Conservation (phyloP, 2,113 vertebrate species). For the Spilogale gracilis region DNA sequence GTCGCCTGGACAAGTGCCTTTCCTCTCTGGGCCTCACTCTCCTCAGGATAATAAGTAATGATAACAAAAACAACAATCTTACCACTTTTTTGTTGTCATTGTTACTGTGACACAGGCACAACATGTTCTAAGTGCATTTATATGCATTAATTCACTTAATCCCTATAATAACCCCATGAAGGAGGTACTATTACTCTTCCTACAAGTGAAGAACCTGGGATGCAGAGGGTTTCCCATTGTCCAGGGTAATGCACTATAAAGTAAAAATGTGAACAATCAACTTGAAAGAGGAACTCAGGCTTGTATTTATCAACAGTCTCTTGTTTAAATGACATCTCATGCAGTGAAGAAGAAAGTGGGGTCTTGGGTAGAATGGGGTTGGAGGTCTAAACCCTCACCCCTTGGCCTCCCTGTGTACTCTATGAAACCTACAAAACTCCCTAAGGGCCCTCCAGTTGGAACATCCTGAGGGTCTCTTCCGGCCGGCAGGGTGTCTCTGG, state of each 20-base stretch:
- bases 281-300: not conserved
- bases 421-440: not conserved
- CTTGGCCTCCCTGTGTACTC: fast-evolving
- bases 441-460: not conserved
- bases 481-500: not conserved
- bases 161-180: not conserved
- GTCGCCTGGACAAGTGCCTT: not conserved
- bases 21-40: not conserved
- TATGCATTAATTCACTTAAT: not conserved
- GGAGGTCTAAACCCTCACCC: not conserved
- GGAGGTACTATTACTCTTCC: not conserved
- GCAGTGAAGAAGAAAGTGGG: not conserved
- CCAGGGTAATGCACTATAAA: not conserved
- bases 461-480: not conserved
- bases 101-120: not conserved
- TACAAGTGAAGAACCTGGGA: not conserved
- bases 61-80: not conserved
- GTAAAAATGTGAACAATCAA: not conserved
- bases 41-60: not conserved
- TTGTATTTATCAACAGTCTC: not conserved
- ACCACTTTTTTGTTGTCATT: not conserved
- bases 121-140: not conserved
- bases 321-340: not conserved
- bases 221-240: not conserved
- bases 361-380: not conserved